phyloP scores from a whole-genome alignment of 2,113 vertebrate species.

The Chascanopsetta lugubris region DNA sequence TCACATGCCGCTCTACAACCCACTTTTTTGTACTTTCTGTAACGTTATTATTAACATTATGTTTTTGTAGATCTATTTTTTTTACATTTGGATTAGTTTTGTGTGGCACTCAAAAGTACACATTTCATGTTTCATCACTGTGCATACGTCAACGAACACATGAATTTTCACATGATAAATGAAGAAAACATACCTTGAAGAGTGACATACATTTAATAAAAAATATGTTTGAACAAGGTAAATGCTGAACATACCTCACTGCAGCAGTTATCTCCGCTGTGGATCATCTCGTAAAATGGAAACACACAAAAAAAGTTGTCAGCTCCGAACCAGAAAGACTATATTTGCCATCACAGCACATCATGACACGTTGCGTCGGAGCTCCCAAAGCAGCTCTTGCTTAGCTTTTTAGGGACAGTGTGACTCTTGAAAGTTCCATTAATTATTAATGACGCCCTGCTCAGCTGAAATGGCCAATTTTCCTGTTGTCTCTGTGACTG shows the following conservation, averaged over 20 bases:
- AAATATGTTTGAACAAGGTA: not conserved
- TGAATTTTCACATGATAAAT: no score
- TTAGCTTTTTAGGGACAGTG: constrained; percentile 67
- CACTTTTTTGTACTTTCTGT: no score
- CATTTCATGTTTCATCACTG: no score
- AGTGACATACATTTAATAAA: not conserved
- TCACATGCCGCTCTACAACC: no score
- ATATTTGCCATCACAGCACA: constrained; percentile 38
- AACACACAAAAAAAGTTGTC: not conserved
- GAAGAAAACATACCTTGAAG: constrained; percentile 1
- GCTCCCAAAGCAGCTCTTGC: constrained; percentile 43
- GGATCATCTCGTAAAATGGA: constrained; percentile 28
- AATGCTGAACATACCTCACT: constrained; percentile 30
- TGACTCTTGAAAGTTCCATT: constrained; percentile 73
- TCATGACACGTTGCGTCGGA: constrained; percentile 35
- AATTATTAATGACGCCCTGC: constrained; percentile 79
- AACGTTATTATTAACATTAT: no score
- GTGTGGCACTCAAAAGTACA: no score
- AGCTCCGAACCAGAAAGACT: constrained; percentile 11
- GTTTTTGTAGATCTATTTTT: no score
- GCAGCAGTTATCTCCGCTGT: constrained; percentile 9
- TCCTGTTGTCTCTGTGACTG: constrained; percentile 78
- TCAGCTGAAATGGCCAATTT: constrained; percentile 78
- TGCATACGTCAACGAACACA: no score
- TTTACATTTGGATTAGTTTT: no score